Percentiles rank a stretch among this genome's conserved stretches.
These are phyloP conservation scores for Phyllotreta cruciferae DNA, from an alignment of 2,888 invertebrate genomes.

Conservation along the genomic window DNA sequence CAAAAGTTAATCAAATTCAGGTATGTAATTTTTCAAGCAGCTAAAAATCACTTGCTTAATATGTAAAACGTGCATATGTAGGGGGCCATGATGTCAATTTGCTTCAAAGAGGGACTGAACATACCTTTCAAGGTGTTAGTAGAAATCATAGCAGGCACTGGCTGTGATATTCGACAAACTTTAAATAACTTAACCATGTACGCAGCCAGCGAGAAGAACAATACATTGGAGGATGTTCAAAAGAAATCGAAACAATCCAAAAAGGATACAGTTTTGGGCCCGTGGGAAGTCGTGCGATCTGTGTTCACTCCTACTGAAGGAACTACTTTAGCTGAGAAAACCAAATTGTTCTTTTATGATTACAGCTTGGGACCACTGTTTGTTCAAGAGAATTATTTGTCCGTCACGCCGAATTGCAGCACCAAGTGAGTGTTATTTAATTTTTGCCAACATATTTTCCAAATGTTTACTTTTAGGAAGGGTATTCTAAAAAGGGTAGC, in stretches of 20 bases:
- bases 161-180: conserved; percentile 93
- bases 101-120: conserved; percentile 88
- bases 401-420: conserved; percentile 73
- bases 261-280: conserved; percentile 89
- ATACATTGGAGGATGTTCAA: conserved; percentile 62
- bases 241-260: conserved; percentile 67
- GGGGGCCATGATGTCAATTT: conserved; percentile 90
- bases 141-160: conserved; percentile 85
- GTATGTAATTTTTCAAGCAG: conserved; percentile 59
- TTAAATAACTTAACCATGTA: conserved; percentile 89
- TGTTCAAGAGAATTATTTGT: conserved; percentile 96
- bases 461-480: conserved; percentile 31
- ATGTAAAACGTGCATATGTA: conserved; percentile 56
- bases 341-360: conserved; percentile 95
- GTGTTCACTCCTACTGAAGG: conserved; percentile 86
- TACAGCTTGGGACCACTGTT: conserved; percentile 96
- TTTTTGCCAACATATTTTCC: not conserved
- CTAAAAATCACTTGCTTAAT: conserved; percentile 8
- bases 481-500: conserved; percentile 67
- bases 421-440: conserved; percentile 65
- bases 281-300: conserved; percentile 91
- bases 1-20: conserved; percentile 88
- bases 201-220: conserved; percentile 65
- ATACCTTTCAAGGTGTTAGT: conserved; percentile 77
- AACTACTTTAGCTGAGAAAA: conserved; percentile 82